Conservation (phyloP, 2,888 invertebrate genomes). For the Eutolmus rufibarbis region DNA sequence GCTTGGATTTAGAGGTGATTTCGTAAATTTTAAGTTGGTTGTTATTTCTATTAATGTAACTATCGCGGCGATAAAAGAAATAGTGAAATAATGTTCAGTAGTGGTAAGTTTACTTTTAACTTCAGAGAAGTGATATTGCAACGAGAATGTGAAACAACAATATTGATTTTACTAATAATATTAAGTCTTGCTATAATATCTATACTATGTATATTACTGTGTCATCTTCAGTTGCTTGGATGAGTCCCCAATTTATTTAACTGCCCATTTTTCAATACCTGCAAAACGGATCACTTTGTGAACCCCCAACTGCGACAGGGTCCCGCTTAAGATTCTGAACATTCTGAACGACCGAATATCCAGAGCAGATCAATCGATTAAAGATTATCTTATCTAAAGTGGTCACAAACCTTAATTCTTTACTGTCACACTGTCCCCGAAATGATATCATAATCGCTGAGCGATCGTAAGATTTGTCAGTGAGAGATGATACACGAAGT, state of each 20-base stretch:
- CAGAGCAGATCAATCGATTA: neutral
- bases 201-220: too few species aligned
- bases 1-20: too few species aligned
- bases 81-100: too few species aligned
- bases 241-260: neutral
- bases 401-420: slow-evolving; percentile 40
- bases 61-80: too few species aligned
- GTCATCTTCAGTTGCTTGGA: too few species aligned
- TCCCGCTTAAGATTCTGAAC: neutral
- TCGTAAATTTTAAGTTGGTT: too few species aligned
- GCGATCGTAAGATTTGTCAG: slow-evolving; percentile 41
- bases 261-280: neutral
- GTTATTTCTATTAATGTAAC: too few species aligned
- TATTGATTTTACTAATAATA: too few species aligned
- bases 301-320: neutral
- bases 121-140: too few species aligned
- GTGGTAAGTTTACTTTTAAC: too few species aligned
- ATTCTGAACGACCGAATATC: neutral
- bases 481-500: slow-evolving; percentile 35
- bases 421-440: slow-evolving; percentile 43
- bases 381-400: slow-evolving; percentile 29
- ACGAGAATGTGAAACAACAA: too few species aligned
- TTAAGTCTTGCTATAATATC: too few species aligned
- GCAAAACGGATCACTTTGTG: neutral
- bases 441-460: slow-evolving; percentile 45